Evolutionary conservation across 2,888 invertebrate species (phyloP).

Genomic region (Epinotia brunnichana): DNA sequence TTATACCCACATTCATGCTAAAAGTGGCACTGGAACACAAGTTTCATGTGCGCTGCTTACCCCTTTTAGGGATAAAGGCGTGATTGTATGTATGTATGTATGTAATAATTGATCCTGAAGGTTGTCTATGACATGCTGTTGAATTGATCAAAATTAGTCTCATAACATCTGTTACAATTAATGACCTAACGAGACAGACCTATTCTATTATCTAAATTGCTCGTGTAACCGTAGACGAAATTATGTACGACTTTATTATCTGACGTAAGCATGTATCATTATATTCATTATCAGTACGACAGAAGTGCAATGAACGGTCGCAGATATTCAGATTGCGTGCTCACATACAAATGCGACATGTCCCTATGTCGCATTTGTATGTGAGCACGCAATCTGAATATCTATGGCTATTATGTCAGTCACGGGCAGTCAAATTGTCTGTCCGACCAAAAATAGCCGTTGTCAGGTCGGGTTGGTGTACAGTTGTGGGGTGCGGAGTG

Average conservation of each 20-base stretch:
- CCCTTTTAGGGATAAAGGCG: too few relatives aligned
- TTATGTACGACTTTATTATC: not conserved
- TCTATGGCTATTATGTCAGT: constrained; percentile 29
- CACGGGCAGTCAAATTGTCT: constrained; percentile 43
- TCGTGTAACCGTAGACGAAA: not conserved
- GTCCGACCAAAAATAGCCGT: constrained; percentile 46
- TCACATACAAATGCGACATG: constrained; percentile 27
- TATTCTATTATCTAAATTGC: not conserved
- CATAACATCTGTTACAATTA: not conserved
- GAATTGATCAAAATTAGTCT: not conserved
- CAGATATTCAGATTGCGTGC: constrained; percentile 32
- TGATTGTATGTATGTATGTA: too few relatives aligned
- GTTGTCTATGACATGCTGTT: not conserved
- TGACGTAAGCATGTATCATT: not conserved
- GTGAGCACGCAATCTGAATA: constrained; percentile 31
- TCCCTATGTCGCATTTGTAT: constrained; percentile 30
- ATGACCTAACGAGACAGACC: not conserved
- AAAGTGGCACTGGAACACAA: too few relatives aligned
- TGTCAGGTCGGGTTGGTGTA: constrained; percentile 39
- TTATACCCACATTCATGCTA: too few relatives aligned
- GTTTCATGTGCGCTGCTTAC: too few relatives aligned
- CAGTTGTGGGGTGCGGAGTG: constrained; percentile 64
- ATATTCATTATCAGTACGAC: too few relatives aligned
- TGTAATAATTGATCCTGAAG: not conserved
- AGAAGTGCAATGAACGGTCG: constrained; percentile 8